Base-by-base conservation (phyloP, 2,113 vertebrate genomes). In the Delphinapterus leucas region DNA sequence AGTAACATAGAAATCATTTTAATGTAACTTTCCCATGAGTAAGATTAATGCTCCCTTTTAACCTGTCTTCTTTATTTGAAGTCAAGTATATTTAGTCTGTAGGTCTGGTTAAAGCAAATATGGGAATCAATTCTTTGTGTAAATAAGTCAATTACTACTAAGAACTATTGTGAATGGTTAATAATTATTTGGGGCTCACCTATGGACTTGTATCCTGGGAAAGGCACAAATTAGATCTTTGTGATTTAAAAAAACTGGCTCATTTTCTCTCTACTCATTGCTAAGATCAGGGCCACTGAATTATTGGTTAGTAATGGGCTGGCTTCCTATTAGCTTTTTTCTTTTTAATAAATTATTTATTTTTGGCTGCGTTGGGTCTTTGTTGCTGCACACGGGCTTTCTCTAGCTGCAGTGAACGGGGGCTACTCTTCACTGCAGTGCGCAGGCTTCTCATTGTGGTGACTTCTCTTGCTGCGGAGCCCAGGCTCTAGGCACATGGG, bases 31-130 rank as follows among this genome's bases (percentile, higher is more conserved):
- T 92, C n/a, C 83, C 26, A 83, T 36, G 55, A 79, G 73, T 91
- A 89, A 94, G 36, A 83, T 86, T 44, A 93, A 86, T 61, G 60
- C 20, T 71, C 12, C 44, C 68, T 88, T 93, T 96, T 92, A 83
- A 86, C 47, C 41, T 74, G 36, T 93, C 86, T 88, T 94, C n/a
- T 95, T 89, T 81, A 86, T 96, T 92, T 82, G 63, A 79, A 86
- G 23, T 36, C 44, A 74, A 38, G 33, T 61, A 49, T 84, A 67
- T 74, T 71, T 90, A 71, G 88, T 77, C 20, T 61, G 93, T 94
- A 68, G 63, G 8, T 83, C 61, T 90, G 28, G 61, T 60, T 79
- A 91, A 81, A 89, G 28, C 33, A 94, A 97, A 92, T 63, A 74
- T 3, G 41, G 41, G 67, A 90, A 96, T 60, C 38, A 89, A 93